Evolutionary conservation across 2,797 vertebrate genomes (phyloP), one percentile per base, ranked within the genome.

Genomic region (Botia kubotai): DNA sequence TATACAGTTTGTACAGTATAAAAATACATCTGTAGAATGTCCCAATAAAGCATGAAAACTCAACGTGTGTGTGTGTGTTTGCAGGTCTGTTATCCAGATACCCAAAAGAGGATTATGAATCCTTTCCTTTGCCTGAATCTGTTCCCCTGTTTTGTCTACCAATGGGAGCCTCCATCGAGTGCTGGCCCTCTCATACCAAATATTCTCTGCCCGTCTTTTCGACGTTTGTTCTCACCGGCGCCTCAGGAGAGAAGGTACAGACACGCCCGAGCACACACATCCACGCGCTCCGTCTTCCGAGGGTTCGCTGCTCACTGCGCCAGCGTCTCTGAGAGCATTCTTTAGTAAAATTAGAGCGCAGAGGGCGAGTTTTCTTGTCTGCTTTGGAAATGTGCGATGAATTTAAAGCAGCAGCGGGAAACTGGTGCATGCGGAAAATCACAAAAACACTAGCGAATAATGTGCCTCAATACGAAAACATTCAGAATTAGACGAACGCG

Each of bases 61-160:
- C 33, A 33, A 33, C 33, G 4, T 33, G 4, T 29, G 12, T 68
- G 46, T 65, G 36, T 67, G 55, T 74, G 82, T 91, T 86, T 85
- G 1, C 83, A 99, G 97, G 96, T 90, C 94, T 99, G 84, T 93
- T 98, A 91, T 99, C 97, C 86, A 92, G 98, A 85, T 99, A 98
- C 87, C 98, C 98, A 0, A 93, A 97, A 89, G 96, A 97, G 83
- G 96, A 99, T 91, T 96, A 98, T 10, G 97, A 98, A 84, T 98
- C 97, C n/a, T 99, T 99, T 90, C 96, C 97, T 21, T 93, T 99
- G 90, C 97, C 98, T 39, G 97, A 98, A 93, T 97, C 98, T 1
- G 98, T 99, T 87, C 98, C 98, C 87, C 95, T 99, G 63, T 99
- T 99, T 93, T 99, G 98, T 88, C 92, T 99, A 70, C 98, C 98